Evolutionary conservation across 2,888 invertebrate species (phyloP).

Genomic region (Icerya purchasi): DNA sequence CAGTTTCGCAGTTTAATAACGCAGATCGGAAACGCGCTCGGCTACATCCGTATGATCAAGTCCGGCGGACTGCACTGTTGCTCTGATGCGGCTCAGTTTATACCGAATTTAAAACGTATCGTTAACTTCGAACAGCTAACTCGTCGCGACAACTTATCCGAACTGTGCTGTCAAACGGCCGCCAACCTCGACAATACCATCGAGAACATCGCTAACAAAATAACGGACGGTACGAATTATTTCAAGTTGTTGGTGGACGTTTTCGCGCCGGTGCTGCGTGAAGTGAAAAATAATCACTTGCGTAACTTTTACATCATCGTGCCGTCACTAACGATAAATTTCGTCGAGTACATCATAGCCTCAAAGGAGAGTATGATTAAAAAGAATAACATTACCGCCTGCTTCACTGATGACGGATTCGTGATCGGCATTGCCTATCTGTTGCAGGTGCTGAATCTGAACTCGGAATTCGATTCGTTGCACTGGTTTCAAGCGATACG

Average conservation of each 20-base stretch:
- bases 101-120: conserved; percentile 46
- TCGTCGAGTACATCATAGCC: conserved; percentile 75
- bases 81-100: conserved; percentile 71
- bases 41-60: conserved; percentile 79
- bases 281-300: conserved; percentile 44
- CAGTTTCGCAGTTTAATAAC: conserved; percentile 77
- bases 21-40: conserved; percentile 86
- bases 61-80: conserved; percentile 85
- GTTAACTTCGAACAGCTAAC: conserved; percentile 37
- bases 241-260: conserved; percentile 75
- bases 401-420: conserved; percentile 93
- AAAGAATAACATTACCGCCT: conserved; percentile 57
- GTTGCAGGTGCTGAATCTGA: conserved; percentile 69
- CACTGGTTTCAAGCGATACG: conserved; percentile 86
- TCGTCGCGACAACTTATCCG: conserved; percentile 35
- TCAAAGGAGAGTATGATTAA: conserved; percentile 77
- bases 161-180: conserved; percentile 40
- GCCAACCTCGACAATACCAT: conserved; percentile 57
- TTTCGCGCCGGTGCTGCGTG: conserved; percentile 33
- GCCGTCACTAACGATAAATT: conserved; percentile 83
- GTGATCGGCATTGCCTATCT: conserved; percentile 82
- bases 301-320: conserved; percentile 80
- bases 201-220: conserved; percentile 54
- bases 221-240: conserved; percentile 64
- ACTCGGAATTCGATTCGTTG: conserved; percentile 64